phyloP scores from a whole-genome alignment of 2,113 vertebrate genomes.

The Mustelus asterias region DNA sequence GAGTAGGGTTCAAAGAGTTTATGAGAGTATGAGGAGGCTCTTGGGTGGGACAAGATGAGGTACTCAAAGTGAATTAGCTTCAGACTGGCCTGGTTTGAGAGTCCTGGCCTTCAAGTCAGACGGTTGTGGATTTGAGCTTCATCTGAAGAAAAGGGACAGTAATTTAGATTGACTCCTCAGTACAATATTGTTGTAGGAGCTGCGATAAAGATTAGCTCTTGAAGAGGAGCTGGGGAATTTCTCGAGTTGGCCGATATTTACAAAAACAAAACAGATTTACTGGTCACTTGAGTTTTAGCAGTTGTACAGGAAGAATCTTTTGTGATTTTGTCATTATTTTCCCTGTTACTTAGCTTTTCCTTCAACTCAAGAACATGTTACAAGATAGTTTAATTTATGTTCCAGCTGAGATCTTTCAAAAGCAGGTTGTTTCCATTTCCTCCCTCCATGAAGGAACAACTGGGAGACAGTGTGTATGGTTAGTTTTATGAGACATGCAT shows the following conservation, averaged over 20 bases:
- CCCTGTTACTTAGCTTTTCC: background rate
- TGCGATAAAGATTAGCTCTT: background rate
- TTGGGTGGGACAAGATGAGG: background rate
- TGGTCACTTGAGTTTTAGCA: background rate
- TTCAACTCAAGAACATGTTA: background rate
- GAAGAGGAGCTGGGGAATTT: background rate
- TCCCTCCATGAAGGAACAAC: background rate
- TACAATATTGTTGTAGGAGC: background rate
- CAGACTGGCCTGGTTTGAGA: background rate
- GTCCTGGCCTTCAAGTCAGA: background rate
- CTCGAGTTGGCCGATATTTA: background rate
- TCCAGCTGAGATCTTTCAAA: conserved; percentile 26
- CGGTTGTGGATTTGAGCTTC: background rate
- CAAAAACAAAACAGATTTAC: background rate
- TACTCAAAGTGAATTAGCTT: background rate
- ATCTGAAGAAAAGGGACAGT: background rate
- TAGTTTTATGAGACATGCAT: background rate
- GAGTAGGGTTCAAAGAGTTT: background rate
- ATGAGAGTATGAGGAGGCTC: background rate
- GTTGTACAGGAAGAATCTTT: background rate
- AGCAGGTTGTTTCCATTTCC: background rate
- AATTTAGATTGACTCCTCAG: background rate
- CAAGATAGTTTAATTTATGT: background rate
- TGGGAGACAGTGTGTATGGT: background rate
- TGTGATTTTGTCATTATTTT: background rate